Conservation (phyloP, 2,113 vertebrate species). For the Vulpes ferrilata region DNA sequence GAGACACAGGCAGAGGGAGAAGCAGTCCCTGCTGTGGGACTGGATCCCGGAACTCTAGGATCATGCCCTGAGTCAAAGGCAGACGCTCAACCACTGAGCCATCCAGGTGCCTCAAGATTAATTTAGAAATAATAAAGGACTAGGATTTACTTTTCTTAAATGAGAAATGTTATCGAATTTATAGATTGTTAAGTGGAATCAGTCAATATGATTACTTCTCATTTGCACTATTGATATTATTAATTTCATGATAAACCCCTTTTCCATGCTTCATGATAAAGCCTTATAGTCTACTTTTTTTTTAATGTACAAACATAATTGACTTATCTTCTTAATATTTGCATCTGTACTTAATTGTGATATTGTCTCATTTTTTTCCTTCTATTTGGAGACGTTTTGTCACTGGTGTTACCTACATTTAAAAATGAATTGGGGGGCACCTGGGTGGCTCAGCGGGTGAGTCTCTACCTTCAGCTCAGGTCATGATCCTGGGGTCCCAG, state of each 20-base stretch:
- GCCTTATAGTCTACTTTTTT: neutral
- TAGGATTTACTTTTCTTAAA: neutral
- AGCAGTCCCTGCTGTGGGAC: too few species aligned
- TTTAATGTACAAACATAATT: neutral
- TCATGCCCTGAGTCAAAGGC: too few species aligned
- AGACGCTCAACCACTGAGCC: too few species aligned
- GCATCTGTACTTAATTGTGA: neutral
- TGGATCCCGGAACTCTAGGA: too few species aligned
- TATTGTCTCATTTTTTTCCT: neutral
- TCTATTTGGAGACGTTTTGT: neutral
- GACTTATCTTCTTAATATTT: neutral
- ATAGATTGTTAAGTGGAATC: neutral
- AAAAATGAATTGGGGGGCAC: neutral
- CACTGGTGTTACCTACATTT: neutral
- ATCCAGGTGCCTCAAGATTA: neutral
- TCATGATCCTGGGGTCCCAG: too few species aligned
- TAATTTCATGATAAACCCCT: neutral
- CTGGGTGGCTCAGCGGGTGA: too few species aligned
- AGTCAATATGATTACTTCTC: neutral
- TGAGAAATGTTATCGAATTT: neutral
- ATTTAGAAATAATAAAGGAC: neutral
- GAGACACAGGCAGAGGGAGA: too few species aligned
- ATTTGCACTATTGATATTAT: neutral
- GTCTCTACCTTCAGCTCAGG: too few species aligned
- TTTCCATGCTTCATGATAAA: neutral